Conservation (phyloP, 1,140 invertebrate species). For the Saxidomus purpurata region DNA sequence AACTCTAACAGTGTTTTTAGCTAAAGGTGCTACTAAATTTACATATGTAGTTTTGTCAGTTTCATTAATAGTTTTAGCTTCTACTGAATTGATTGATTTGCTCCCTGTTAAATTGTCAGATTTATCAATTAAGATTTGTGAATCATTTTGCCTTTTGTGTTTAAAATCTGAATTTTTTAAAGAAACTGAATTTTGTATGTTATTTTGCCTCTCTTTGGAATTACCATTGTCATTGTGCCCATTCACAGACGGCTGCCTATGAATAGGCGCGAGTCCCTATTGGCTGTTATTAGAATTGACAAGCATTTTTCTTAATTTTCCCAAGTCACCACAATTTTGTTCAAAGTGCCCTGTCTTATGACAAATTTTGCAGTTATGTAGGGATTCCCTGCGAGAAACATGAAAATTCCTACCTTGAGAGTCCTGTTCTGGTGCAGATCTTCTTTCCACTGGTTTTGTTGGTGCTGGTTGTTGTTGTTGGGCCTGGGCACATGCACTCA, state of each 20-base stretch:
- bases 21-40: not conserved
- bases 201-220: no score
- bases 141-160: no score
- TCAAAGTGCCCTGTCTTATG: conserved; percentile 25
- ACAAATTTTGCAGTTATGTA: not conserved
- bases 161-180: not conserved
- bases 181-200: not conserved
- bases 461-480: no score
- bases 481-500: not conserved
- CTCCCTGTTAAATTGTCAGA: no score
- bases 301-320: not conserved
- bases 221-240: conserved; percentile 46
- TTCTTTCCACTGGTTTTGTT: not conserved
- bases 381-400: not conserved
- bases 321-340: not conserved
- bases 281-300: not conserved
- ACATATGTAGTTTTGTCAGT: not conserved
- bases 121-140: no score
- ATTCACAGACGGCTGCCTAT: conserved; percentile 47
- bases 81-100: no score
- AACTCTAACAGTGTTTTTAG: conserved; percentile 56
- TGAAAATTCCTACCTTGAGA: conserved; percentile 51
- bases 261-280: conserved; percentile 66
- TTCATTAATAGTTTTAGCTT: not conserved
- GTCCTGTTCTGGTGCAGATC: not conserved